Percentiles rank a stretch among this genome's conserved stretches.
Conservation (phyloP, 2,113 vertebrate species). For the Nothobranchius kuhntae region DNA sequence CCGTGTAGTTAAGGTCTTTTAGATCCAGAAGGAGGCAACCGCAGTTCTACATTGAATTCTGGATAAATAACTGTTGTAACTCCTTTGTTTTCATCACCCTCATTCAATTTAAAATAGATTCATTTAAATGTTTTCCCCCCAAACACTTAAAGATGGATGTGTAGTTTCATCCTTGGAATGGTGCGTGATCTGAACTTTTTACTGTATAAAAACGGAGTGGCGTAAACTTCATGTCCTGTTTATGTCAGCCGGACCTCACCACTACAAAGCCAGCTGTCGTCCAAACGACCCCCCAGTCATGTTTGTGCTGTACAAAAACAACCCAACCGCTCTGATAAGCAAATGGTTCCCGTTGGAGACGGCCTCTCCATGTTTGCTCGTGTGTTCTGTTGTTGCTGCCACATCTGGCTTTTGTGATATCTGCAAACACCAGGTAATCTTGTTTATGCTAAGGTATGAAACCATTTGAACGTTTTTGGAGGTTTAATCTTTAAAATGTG, state of each 20-base stretch:
- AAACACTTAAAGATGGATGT: constrained; percentile 6
- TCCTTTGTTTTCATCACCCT: no score
- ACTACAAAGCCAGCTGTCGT: constrained; percentile 39
- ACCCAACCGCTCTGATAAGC: constrained; percentile 47
- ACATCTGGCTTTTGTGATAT: neutral
- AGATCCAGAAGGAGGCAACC: neutral
- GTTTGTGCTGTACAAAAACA: constrained; percentile 45
- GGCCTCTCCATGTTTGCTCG: constrained; percentile 42
- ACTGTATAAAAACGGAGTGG: constrained; percentile 4
- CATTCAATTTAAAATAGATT: neutral
- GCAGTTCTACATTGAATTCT: no score
- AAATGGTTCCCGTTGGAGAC: constrained; percentile 45
- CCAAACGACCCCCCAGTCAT: constrained; percentile 31
- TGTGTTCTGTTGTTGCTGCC: constrained; percentile 4
- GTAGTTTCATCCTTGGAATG: constrained; percentile 1
- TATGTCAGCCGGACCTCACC: constrained; percentile 46
- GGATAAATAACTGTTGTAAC: no score
- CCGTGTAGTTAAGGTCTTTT: neutral
- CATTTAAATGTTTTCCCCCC: constrained; percentile 6
- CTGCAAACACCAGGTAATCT: constrained; percentile 21
- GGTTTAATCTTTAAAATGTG: constrained; percentile 32
- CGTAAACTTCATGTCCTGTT: constrained; percentile 43
- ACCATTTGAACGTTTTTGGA: neutral
- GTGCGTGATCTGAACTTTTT: constrained; percentile 36
- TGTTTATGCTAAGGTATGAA: constrained; percentile 7